Percentiles rank a stretch among this genome's conserved stretches.
Evolutionary conservation across 2,888 invertebrate genomes (phyloP).

Genomic region (Lumbricus terrestris): DNA sequence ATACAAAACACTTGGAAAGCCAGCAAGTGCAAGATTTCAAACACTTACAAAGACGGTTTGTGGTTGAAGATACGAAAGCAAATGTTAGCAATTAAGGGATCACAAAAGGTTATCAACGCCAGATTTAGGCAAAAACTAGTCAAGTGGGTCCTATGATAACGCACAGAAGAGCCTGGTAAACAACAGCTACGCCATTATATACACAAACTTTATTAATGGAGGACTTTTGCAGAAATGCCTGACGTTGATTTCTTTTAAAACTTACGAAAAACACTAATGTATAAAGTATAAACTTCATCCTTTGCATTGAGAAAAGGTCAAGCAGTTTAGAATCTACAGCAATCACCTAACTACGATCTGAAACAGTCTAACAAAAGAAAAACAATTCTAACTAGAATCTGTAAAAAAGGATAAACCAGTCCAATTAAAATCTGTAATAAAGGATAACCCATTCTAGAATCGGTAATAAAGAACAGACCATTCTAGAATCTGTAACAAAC

Average conservation of each 20-base stretch:
- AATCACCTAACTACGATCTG: too few relatives aligned
- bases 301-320: neutral
- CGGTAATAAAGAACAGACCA: too few relatives aligned
- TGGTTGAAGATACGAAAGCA: neutral
- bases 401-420: too few relatives aligned
- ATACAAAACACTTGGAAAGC: neutral
- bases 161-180: neutral
- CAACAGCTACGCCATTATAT: neutral
- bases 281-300: too few relatives aligned
- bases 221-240: neutral
- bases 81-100: neutral
- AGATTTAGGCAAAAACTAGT: neutral
- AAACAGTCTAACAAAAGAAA: too few relatives aligned
- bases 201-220: neutral
- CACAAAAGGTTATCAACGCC: neutral
- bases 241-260: neutral
- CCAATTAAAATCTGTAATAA: too few relatives aligned
- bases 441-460: too few relatives aligned
- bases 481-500: too few relatives aligned
- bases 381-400: too few relatives aligned
- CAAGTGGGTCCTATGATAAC: neutral
- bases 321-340: too few relatives aligned
- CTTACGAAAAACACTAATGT: neutral
- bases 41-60: neutral
- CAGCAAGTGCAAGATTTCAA: neutral